phyloP scores from a whole-genome alignment of 2,113 vertebrate species.

The Actenoides lindsayi region DNA sequence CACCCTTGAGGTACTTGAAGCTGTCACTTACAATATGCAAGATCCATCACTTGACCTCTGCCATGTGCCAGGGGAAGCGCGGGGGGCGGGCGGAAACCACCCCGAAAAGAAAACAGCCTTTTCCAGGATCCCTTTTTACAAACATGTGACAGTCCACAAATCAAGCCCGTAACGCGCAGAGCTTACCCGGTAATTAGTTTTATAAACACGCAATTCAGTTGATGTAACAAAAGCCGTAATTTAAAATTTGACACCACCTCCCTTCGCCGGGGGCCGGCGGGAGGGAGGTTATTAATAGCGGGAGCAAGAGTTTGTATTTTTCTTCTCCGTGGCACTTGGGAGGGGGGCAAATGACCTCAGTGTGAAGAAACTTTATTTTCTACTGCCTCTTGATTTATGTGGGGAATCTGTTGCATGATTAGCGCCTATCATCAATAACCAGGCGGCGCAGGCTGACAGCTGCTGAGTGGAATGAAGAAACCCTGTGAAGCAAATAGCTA shows the following conservation, averaged over 20 bases:
- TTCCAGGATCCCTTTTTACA: background rate
- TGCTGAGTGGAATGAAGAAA: slow-evolving; percentile 78
- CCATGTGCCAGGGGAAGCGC: background rate
- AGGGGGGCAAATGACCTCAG: background rate
- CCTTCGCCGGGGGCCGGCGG: background rate
- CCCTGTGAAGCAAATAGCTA: slow-evolving; percentile 73
- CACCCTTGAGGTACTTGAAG: slow-evolving; percentile 28
- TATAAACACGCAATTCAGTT: background rate
- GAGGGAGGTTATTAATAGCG: slow-evolving; percentile 10
- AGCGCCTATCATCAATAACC: slow-evolving; percentile 80
- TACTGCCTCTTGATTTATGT: slow-evolving; percentile 71
- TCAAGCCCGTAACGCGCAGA: background rate
- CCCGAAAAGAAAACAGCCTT: background rate
- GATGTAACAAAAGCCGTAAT: background rate
- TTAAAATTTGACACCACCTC: background rate
- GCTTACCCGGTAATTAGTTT: background rate
- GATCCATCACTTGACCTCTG: background rate
- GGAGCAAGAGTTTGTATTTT: background rate
- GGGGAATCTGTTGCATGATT: slow-evolving; percentile 76
- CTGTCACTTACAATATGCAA: background rate
- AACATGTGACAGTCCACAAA: background rate
- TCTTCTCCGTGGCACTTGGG: background rate
- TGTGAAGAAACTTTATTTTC: slow-evolving; percentile 41
- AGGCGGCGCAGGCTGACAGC: slow-evolving; percentile 67
- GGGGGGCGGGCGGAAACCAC: background rate